phyloP scores from a whole-genome alignment of 2,888 invertebrate genomes.

The Pediacus dermestoides region DNA sequence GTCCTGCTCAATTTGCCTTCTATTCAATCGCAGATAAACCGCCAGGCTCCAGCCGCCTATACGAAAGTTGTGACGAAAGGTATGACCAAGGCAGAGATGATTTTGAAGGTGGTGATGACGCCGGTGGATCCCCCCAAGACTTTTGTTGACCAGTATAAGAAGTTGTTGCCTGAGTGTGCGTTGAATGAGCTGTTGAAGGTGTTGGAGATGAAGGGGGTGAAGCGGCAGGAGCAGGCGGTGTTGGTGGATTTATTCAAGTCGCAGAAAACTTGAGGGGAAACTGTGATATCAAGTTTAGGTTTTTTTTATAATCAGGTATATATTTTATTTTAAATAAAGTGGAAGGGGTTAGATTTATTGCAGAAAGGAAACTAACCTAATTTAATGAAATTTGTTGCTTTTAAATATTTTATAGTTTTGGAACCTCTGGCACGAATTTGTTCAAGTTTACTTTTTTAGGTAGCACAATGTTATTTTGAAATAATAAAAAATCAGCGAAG shows the following conservation, averaged over 20 bases:
- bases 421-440: no score
- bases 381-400: no score
- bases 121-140: slow-evolving; percentile 76
- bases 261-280: no score
- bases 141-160: slow-evolving; percentile 85
- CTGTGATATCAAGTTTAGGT: no score
- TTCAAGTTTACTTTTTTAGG: no score
- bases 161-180: slow-evolving; percentile 86
- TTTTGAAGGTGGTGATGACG: slow-evolving; percentile 97
- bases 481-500: no score
- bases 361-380: no score
- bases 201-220: slow-evolving; percentile 87
- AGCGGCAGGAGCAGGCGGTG: slow-evolving; percentile 56
- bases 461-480: no score
- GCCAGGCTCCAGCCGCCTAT: slow-evolving; percentile 87
- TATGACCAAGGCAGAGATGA: slow-evolving; percentile 98
- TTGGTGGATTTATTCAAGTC: slow-evolving; percentile 59
- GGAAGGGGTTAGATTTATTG: no score
- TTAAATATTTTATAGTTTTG: no score
- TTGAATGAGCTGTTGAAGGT: slow-evolving; percentile 90
- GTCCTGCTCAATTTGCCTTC: slow-evolving; percentile 92
- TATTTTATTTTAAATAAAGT: no score
- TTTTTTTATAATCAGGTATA: no score
- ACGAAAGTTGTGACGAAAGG: slow-evolving; percentile 68
- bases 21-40: slow-evolving; percentile 80